Evolutionary conservation across 2,113 vertebrate species (phyloP).

Genomic region (Callopanchax toddi): DNA sequence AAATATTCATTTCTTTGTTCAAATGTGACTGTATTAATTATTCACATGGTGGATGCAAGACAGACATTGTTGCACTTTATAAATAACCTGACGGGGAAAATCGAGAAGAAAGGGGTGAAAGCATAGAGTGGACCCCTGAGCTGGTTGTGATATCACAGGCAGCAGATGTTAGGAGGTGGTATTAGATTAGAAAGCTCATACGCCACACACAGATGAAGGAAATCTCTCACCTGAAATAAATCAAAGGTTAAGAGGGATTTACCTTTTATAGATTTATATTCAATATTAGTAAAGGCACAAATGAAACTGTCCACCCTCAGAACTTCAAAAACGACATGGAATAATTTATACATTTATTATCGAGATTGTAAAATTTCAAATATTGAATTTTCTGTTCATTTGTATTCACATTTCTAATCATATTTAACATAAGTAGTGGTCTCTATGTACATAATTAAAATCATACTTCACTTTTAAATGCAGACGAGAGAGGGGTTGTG

Average conservation of each 20-base stretch:
- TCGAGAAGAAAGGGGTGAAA: slow-evolving; percentile 33
- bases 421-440: too few species aligned
- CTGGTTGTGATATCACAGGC: slow-evolving; percentile 12
- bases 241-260: neutral
- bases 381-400: too few species aligned
- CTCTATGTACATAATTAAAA: too few species aligned
- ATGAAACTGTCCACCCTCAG: too few species aligned
- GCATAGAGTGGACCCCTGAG: slow-evolving; percentile 30
- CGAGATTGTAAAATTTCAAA: too few species aligned
- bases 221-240: neutral
- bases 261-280: neutral
- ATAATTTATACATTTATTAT: too few species aligned
- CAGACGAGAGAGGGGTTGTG: too few species aligned
- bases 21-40: slow-evolving; percentile 64
- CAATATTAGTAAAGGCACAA: neutral
- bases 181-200: slow-evolving; percentile 10
- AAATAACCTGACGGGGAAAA: slow-evolving; percentile 61
- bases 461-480: too few species aligned
- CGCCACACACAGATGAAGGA: slow-evolving; percentile 1
- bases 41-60: slow-evolving; percentile 64
- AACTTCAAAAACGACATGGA: too few species aligned
- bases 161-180: slow-evolving; percentile 27
- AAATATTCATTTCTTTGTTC: slow-evolving; percentile 78
- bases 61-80: slow-evolving; percentile 57
- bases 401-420: too few species aligned